phyloP scores from a whole-genome alignment of 2,113 vertebrate genomes.

The Sylvicapra grimmia region DNA sequence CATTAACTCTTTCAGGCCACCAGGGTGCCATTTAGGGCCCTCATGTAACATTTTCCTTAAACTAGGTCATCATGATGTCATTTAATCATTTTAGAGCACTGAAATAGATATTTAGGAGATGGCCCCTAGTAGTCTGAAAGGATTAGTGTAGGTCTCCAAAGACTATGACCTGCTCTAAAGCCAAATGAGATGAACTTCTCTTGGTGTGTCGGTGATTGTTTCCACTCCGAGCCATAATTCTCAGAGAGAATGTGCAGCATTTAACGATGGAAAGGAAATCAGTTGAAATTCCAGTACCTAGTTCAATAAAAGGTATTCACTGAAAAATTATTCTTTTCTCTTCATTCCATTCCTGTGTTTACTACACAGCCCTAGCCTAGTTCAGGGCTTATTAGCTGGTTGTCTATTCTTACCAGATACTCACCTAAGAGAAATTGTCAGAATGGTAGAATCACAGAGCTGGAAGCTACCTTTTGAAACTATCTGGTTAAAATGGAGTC shows the following conservation, averaged over 20 bases:
- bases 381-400: neutral
- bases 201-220: neutral
- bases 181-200: neutral
- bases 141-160: slow-evolving; percentile 36
- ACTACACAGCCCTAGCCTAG: neutral
- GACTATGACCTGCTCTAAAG: neutral
- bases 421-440: neutral
- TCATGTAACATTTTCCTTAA: slow-evolving; percentile 62
- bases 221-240: neutral
- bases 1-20: slow-evolving; percentile 63
- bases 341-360: neutral
- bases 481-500: neutral
- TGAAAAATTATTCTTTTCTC: neutral
- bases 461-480: neutral
- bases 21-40: slow-evolving; percentile 54
- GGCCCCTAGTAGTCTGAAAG: slow-evolving; percentile 4
- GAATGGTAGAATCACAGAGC: neutral
- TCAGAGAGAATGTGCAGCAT: neutral
- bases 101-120: slow-evolving; percentile 64
- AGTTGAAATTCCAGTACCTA: neutral
- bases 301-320: neutral
- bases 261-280: slow-evolving; percentile 1
- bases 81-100: slow-evolving; percentile 58
- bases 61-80: slow-evolving; percentile 65
- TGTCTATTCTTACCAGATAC: neutral